A percentile compares a stretch with the other conserved stretches of the same genome.
Evolutionary conservation across 2,113 vertebrate species (phyloP).

Genomic region (Chauna torquata): DNA sequence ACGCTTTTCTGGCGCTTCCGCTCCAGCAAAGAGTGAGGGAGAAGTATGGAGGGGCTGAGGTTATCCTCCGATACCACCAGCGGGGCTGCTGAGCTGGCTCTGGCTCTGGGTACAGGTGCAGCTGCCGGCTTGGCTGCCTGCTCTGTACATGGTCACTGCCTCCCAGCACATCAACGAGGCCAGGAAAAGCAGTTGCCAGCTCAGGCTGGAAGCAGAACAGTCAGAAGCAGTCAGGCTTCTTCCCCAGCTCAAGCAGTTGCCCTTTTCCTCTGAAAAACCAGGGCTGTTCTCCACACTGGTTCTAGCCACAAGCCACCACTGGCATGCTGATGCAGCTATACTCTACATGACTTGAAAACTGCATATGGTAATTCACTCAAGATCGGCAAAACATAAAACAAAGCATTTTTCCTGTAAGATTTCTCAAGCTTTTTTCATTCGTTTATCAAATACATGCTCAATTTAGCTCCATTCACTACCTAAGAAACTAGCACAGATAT

Average conservation of each 20-base stretch:
- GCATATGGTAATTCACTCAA: background rate
- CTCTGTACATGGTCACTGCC: background rate
- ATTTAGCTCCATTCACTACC: background rate
- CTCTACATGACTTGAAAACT: background rate
- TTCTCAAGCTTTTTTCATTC: background rate
- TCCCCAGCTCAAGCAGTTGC: background rate
- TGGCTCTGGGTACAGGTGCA: background rate
- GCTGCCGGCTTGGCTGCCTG: background rate
- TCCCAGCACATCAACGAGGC: background rate
- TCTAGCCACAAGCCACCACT: background rate
- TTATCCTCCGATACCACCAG: rapidly evolving
- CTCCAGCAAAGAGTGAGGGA: background rate
- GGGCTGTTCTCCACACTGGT: background rate
- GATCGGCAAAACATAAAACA: background rate
- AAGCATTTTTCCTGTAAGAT: background rate
- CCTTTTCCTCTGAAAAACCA: background rate
- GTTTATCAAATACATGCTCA: background rate
- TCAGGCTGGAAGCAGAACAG: background rate
- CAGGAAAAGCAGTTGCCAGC: background rate
- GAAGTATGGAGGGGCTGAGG: background rate
- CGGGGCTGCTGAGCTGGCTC: background rate
- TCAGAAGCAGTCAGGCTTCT: background rate
- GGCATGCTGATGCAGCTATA: background rate
- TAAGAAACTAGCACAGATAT: background rate
- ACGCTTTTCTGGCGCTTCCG: background rate